Evolutionary conservation across 2,797 vertebrate genomes (phyloP).

Genomic region (Epinephelus malabaricus): DNA sequence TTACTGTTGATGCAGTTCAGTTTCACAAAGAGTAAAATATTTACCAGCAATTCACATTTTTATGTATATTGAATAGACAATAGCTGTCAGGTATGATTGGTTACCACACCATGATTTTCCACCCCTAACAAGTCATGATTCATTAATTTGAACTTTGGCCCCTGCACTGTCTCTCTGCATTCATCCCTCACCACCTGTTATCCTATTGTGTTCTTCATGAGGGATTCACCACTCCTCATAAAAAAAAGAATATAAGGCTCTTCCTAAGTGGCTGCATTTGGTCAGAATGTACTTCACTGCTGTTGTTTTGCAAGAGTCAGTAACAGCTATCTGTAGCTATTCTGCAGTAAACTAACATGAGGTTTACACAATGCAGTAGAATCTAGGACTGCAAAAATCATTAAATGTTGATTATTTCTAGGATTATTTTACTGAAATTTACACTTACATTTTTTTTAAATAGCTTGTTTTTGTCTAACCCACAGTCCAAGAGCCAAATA

Average conservation of each 20-base stretch:
- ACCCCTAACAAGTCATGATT: constrained; percentile 35
- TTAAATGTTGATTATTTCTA: not conserved
- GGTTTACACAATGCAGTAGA: no score
- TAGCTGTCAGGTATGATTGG: constrained; percentile 49
- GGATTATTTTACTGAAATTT: not conserved
- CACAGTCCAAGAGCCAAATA: not conserved
- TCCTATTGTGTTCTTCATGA: constrained; percentile 49
- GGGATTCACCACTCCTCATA: constrained; percentile 30
- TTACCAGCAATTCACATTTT: constrained; percentile 3
- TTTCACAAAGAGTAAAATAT: no score
- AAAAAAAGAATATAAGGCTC: constrained; percentile 47
- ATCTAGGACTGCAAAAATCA: not conserved
- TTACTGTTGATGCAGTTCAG: not conserved
- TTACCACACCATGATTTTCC: not conserved
- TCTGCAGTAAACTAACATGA: not conserved
- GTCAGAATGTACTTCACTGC: not conserved
- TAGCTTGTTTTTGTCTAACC: not conserved
- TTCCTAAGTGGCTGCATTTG: constrained; percentile 25
- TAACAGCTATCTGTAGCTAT: not conserved
- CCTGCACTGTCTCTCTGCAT: constrained; percentile 31
- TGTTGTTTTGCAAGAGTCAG: not conserved
- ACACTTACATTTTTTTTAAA: not conserved
- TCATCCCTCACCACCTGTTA: constrained; percentile 56
- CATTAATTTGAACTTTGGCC: constrained; percentile 57
- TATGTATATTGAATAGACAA: constrained; percentile 50